phyloP scores from a whole-genome alignment of 2,888 invertebrate species.

The Craniophora ligustri region DNA sequence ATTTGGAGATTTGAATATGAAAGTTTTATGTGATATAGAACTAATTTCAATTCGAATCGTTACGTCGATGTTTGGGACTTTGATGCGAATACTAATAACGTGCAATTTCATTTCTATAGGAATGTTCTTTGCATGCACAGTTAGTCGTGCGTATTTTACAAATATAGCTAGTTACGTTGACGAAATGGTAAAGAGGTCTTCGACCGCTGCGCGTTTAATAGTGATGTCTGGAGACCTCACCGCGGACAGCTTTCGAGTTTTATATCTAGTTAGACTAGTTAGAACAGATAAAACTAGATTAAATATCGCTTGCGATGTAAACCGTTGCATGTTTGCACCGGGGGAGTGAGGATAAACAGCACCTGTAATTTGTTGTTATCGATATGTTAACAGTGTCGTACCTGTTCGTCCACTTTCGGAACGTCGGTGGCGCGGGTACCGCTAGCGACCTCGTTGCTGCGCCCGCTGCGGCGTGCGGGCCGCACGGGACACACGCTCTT shows the following conservation, averaged over 20 bases:
- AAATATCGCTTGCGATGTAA: slow-evolving; percentile 67
- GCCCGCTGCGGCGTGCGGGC: slow-evolving; percentile 81
- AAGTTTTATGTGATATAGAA: slow-evolving; percentile 53
- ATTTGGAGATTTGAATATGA: slow-evolving; percentile 50
- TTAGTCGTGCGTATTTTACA: slow-evolving; percentile 64
- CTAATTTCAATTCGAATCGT: slow-evolving; percentile 33
- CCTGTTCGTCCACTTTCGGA: slow-evolving; percentile 88
- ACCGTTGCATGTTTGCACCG: slow-evolving; percentile 62
- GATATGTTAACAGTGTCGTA: slow-evolving; percentile 86
- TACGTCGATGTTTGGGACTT: slow-evolving; percentile 46
- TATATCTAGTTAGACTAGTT: slow-evolving; percentile 66
- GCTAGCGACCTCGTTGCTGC: slow-evolving; percentile 87
- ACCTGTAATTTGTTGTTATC: slow-evolving; percentile 83
- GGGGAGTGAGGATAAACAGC: slow-evolving; percentile 67
- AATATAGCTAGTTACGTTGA: slow-evolving; percentile 55
- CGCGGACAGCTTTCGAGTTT: slow-evolving; percentile 68
- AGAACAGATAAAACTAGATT: slow-evolving; percentile 58
- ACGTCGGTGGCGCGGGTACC: slow-evolving; percentile 83
- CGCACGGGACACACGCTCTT: slow-evolving; percentile 83
- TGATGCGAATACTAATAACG: slow-evolving; percentile 59
- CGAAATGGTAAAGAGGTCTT: slow-evolving; percentile 70
- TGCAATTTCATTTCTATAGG: slow-evolving; percentile 55
- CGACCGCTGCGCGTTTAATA: slow-evolving; percentile 64
- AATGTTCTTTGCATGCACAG: slow-evolving; percentile 58
- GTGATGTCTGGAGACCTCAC: slow-evolving; percentile 57